Percentiles rank a stretch among this genome's conserved stretches.
Evolutionary conservation across 2,113 vertebrate genomes (phyloP).

Genomic region (Phalacrocorax aristotelis): DNA sequence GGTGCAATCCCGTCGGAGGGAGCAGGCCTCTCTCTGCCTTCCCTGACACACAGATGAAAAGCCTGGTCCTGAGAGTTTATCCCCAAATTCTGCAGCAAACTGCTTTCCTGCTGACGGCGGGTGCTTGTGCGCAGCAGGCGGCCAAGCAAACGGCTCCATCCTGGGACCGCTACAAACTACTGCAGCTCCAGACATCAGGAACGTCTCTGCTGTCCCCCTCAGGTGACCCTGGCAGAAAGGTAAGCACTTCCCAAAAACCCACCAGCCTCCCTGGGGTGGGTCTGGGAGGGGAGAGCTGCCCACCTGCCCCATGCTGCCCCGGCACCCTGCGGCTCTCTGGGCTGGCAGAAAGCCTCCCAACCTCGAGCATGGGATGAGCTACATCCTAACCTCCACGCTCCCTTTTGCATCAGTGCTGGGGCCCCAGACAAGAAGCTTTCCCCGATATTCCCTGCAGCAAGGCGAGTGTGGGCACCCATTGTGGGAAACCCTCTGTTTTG

Average conservation of each 20-base stretch:
- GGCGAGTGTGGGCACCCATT: fast-evolving
- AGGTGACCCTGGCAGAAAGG: neutral
- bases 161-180: neutral
- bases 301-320: fast-evolving
- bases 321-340: neutral
- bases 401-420: neutral
- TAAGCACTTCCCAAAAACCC: neutral
- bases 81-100: neutral
- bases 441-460: neutral
- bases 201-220: neutral
- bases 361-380: fast-evolving
- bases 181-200: neutral
- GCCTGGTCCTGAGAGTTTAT: neutral
- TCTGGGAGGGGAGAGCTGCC: neutral
- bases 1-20: neutral
- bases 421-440: neutral
- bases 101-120: fast-evolving
- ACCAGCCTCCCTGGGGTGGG: neutral
- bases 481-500: neutral
- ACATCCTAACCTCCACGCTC: neutral
- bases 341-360: neutral
- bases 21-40: fast-evolving
- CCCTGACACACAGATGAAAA: fast-evolving
- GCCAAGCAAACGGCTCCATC: neutral
- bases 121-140: fast-evolving